Base-by-base conservation (phyloP, 2,888 invertebrate species). In the Entomobrya proxima region DNA sequence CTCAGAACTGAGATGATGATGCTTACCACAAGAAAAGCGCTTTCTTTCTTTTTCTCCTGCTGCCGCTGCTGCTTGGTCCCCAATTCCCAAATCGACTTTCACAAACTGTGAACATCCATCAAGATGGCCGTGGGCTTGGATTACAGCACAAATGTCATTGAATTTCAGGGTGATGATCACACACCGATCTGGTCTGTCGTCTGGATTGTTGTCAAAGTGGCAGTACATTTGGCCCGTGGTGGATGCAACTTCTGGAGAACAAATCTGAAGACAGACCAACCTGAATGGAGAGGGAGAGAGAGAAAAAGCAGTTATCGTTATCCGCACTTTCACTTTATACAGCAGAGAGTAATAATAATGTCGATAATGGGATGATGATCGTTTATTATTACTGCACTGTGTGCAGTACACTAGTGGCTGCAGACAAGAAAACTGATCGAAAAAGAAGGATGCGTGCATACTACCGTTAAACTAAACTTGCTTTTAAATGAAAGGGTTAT, bases 71-170 rank as follows among this genome's bases (percentile, higher is more conserved):
- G 27, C 52, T 40, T 21, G 35, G 47, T 80, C 80, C 81, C 81
- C 72, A 81, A 81, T 44, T 74, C 81, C 74, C 81, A 81, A 81
- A 81, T 81, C 74, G 81, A 81, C 81, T 81, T 81, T 74, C 58
- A 74, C 72, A 81, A 81, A 81, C 58, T 81, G 81, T 44, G 81
- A 81, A 81, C 81, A 81, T 81, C 81, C 61, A 61, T 81, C 72
- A 81, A 81, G 74, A 81, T 81, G 64, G 72, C 74, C 81, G 27
- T 81, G 58, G 74, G 81, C 81, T 58, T 40, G 61, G 69, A 69
- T 35, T 44, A 61, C 58, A 40, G 72, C 72, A 81, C 72, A 61
- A 81, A 81, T 47, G 61, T 72, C 74, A 81, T 81, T 72, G 81
- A 81, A 74, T 81, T 72, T 81, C 21, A 74, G 72, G 13, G 81